These are phyloP conservation scores for Siderastrea siderea DNA, from an alignment of 92 coral and sea anemone genomes.

Conservation along the genomic window DNA sequence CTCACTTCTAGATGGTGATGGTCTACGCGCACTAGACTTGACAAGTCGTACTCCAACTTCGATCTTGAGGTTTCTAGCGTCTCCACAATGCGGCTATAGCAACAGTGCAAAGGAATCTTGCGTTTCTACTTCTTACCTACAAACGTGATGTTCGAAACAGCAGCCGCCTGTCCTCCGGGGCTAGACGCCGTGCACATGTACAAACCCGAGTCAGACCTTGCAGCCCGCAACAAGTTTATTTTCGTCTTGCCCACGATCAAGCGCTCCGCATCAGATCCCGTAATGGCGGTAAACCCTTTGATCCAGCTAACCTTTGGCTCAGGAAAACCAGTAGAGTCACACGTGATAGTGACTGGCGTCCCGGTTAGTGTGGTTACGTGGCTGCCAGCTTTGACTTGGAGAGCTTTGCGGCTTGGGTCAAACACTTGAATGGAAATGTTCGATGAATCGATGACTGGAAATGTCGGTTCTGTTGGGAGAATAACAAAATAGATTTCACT, in stretches of 20 bases:
- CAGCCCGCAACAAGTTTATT: slow-evolving; percentile 56
- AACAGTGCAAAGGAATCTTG: not conserved
- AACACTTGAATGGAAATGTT: slow-evolving; percentile 28
- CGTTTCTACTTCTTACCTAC: slow-evolving; percentile 67
- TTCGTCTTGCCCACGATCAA: slow-evolving; percentile 48
- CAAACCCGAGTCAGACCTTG: slow-evolving; percentile 60
- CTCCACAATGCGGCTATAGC: too few species aligned
- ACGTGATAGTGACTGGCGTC: slow-evolving; percentile 74
- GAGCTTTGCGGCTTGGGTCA: slow-evolving; percentile 56
- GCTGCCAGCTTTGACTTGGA: slow-evolving; percentile 66
- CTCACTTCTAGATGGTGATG: too few species aligned
- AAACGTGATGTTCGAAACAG: slow-evolving; percentile 77
- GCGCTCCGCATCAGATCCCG: slow-evolving; percentile 52
- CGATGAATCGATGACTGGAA: slow-evolving; percentile 58
- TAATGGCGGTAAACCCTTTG: slow-evolving; percentile 26
- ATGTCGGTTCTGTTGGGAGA: slow-evolving; percentile 64
- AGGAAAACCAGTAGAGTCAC: slow-evolving; percentile 85
- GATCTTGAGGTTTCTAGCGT: too few species aligned
- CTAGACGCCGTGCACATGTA: slow-evolving; percentile 77
- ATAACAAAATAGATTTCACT: not conserved
- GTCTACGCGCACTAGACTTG: too few species aligned
- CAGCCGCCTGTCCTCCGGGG: slow-evolving; percentile 80
- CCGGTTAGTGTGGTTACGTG: slow-evolving; percentile 79
- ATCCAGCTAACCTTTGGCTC: slow-evolving; percentile 80
- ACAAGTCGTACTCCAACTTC: too few species aligned